Base-by-base conservation (phyloP, 1,140 invertebrate genomes). In the Polypedilum vanderplanki region DNA sequence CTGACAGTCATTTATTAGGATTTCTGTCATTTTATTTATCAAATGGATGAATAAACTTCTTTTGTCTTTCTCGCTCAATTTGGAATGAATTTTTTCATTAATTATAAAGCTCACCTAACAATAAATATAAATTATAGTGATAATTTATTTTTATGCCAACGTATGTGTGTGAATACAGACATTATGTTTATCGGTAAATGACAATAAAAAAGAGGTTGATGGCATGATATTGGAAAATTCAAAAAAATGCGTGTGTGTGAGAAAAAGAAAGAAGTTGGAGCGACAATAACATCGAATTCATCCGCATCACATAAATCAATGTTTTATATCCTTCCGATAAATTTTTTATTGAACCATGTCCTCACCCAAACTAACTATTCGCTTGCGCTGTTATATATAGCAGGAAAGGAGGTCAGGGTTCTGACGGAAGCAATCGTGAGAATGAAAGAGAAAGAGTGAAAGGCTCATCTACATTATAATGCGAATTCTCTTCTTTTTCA, bases 271-370 rank as follows among this genome's bases (percentile, higher is more conserved):
- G 46, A 15, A 57, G 46, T 57, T n/a, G 15, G 12, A 70, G 65
- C 20, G 65, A 70, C 65, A 70, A 57, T 15, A 57, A 70, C 65
- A 70, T 22, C 17, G 17, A 70, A 70, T 70, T 22, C 65, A 70
- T 70, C 65, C 65, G 65, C 65, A 70, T 18, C 20, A 70, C 65
- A 70, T 70, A 70, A 70, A 70, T 70, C 65, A 70, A 70, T 70
- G 65, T 70, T 70, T 70, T 70, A 57, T 57, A 70, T 70, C 65
- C 65, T 70, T 70, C 65, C 65, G 65, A 70, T 70, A 70, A 70
- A 70, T 70, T 70, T 33, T 70, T 70, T 70, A 70, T 70, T 22
- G 65, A 70, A 70, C 65, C 65, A 70, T 70, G 65, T 22, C 20
- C 65, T 20, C 65, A 18, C 65, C 20, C 17, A 70, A 70, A 22